phyloP scores from a whole-genome alignment of 1,140 invertebrate species.

The Drosophila chauvacae region DNA sequence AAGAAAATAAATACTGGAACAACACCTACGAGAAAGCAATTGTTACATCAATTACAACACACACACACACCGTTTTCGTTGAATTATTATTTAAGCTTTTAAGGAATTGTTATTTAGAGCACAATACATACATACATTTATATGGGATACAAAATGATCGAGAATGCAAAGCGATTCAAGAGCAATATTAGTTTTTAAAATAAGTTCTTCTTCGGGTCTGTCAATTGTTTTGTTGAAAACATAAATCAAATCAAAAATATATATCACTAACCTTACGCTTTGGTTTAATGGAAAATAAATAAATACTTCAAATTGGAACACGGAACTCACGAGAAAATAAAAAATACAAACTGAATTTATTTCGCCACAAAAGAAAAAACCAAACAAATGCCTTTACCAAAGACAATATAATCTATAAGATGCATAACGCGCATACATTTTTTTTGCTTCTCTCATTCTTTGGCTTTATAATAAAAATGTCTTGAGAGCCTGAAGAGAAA shows the following conservation, averaged over 20 bases:
- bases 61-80: conserved; percentile 34
- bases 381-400: conserved; percentile 80
- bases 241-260: conserved; percentile 33
- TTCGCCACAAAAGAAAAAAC: conserved; percentile 48
- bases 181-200: conserved; percentile 80
- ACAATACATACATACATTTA: conserved; percentile 24
- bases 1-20: conserved; percentile 50
- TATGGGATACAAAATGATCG: conserved; percentile 16
- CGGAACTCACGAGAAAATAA: conserved; percentile 3
- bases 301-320: conserved; percentile 38
- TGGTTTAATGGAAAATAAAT: conserved; percentile 39
- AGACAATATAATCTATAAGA: conserved; percentile 1
- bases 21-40: conserved; percentile 29
- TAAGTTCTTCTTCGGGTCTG: conserved; percentile 51
- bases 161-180: conserved; percentile 23
- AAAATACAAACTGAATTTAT: conserved; percentile 43
- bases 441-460: too few species aligned
- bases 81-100: conserved; percentile 32
- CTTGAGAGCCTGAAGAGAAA: too few species aligned
- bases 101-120: conserved; percentile 62
- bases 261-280: conserved; percentile 58
- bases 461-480: background rate
- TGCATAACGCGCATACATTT: conserved; percentile 13
- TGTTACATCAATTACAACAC: conserved; percentile 48
- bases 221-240: conserved; percentile 69